Conservation (phyloP, 2,797 vertebrate species). For the Sphenodon punctatus region DNA sequence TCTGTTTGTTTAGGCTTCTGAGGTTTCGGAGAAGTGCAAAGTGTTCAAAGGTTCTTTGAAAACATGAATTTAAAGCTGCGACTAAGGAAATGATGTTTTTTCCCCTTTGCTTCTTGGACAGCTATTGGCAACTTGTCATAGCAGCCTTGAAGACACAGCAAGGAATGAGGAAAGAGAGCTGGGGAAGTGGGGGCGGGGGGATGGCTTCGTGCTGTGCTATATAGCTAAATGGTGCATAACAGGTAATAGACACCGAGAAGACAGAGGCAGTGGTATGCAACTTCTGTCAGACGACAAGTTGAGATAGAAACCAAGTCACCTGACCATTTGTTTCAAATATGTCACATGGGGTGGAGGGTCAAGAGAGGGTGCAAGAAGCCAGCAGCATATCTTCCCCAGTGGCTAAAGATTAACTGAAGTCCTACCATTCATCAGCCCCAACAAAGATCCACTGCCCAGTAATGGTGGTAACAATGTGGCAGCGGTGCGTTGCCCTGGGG, state of each 20-base stretch:
- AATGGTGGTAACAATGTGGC: no score
- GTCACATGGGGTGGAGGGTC: no score
- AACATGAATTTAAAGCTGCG: conserved; percentile 45
- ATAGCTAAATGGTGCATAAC: neutral
- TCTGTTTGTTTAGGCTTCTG: conserved; percentile 48
- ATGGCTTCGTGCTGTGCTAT: neutral
- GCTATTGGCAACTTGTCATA: neutral
- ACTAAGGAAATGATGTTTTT: conserved; percentile 26
- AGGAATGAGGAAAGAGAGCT: neutral
- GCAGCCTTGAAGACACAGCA: neutral
- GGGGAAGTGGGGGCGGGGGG: neutral
- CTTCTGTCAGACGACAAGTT: neutral
- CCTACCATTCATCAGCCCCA: no score
- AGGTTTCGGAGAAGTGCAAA: neutral
- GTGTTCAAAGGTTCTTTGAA: conserved; percentile 55
- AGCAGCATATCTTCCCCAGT: no score
- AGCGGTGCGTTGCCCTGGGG: no score
- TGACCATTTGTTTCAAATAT: no score
- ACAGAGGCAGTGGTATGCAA: neutral
- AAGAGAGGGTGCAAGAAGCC: no score
- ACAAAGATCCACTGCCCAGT: no score
- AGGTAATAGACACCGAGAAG: neutral
- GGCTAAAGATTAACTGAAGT: no score
- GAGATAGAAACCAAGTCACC: neutral
- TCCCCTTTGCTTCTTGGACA: conserved; percentile 52